Conservation (phyloP, 2,888 invertebrate species). For the Torymus texanus region DNA sequence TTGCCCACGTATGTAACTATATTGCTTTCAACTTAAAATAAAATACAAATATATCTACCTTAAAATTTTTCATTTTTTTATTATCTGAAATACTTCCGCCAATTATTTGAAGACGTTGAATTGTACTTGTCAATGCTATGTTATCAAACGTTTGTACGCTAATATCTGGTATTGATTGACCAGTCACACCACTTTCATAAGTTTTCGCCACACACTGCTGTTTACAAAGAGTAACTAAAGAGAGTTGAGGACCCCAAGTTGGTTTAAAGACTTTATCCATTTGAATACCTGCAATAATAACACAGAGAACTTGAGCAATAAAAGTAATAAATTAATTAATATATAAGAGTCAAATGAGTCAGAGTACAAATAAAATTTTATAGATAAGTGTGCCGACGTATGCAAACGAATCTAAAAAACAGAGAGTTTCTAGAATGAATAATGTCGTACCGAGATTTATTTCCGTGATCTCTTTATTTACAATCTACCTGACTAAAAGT, state of each 20-base stretch:
- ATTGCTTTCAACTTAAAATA: too few relatives aligned
- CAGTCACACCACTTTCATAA: slow-evolving; percentile 73
- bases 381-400: too few relatives aligned
- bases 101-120: slow-evolving; percentile 72
- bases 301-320: neutral
- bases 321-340: neutral
- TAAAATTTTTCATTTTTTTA: slow-evolving; percentile 64
- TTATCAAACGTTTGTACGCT: slow-evolving; percentile 69
- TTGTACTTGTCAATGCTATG: slow-evolving; percentile 67
- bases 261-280: slow-evolving; percentile 82
- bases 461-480: too few relatives aligned
- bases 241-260: slow-evolving; percentile 84
- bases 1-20: too few relatives aligned
- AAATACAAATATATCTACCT: slow-evolving; percentile 58
- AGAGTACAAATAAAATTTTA: neutral
- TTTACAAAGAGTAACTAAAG: slow-evolving; percentile 77
- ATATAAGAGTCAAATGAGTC: neutral
- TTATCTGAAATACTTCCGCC: slow-evolving; percentile 67
- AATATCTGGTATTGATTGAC: slow-evolving; percentile 66
- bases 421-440: too few relatives aligned
- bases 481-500: too few relatives aligned
- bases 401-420: too few relatives aligned
- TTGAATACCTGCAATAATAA: slow-evolving; percentile 65
- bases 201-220: slow-evolving; percentile 71
- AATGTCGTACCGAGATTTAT: too few relatives aligned